Base-by-base conservation (phyloP, 2,797 vertebrate species). In the Phaenicophaeus curvirostris region DNA sequence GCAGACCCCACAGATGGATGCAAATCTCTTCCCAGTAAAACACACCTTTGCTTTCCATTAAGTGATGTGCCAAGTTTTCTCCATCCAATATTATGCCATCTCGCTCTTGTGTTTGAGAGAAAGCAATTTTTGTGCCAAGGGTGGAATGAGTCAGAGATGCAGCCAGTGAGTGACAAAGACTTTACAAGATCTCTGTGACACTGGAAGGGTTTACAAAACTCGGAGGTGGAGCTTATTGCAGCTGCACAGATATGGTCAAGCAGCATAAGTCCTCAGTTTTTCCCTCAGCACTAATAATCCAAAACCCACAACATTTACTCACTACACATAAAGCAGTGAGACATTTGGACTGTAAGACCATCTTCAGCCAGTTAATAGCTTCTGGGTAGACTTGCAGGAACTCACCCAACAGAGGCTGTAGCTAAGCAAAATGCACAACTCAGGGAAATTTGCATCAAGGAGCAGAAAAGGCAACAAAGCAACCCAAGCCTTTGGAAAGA, bases 351-450 rank as follows among this genome's bases (percentile, higher is more conserved):
- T 10, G 14, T 5, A 51, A 51, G n/a, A 51, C 17, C 16, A 27
- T 57, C 51, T 69, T 78, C 71, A 57, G 51, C 27, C 66, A 59
- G 30, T 27, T 42, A 0, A 1, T 25, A 28, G 25, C 65, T 72
- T 62, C 50, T 50, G n/a, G 54, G 31, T 46, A 39, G 27, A 41
- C 66, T 48, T 66, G 35, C 4, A 27, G 30, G 41, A 73, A 28
- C 25, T 73, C 19, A 65, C 28, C 21, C 20, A 37, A 27, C 27
- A 57, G 17, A 55, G 28, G 19, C 21, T 1, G 3, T 0, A 0
- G 41, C 42, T 16, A 37, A 48, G n/a, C 6, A 1, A 41, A 35
- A 18, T 7, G 6, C 8, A 28, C 15, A 18, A 9, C 31, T 33
- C 42, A 13, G 33, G 20, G 11, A 33, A 63, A 55, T 18, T 16